These are phyloP conservation scores for Oxygymnocypris stewartii DNA, from an alignment of 2,113 vertebrate genomes.

Conservation along the genomic window DNA sequence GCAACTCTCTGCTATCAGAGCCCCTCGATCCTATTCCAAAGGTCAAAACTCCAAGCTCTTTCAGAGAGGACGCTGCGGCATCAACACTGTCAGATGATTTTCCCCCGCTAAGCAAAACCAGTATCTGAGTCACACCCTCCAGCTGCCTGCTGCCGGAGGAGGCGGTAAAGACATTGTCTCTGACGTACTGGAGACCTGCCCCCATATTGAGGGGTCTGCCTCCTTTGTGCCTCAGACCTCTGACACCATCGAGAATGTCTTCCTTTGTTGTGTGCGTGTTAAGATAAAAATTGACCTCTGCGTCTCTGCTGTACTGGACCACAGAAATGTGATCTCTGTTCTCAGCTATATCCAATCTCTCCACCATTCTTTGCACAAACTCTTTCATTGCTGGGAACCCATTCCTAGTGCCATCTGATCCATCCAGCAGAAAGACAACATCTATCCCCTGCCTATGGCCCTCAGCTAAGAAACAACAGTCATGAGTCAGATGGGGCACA, in stretches of 20 bases:
- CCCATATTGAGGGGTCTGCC: constrained; percentile 74
- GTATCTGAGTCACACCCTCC: constrained; percentile 56
- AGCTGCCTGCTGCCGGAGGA: constrained; percentile 54
- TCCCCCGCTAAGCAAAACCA: constrained; percentile 58
- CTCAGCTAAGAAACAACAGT: neutral
- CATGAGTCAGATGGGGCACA: too few species aligned
- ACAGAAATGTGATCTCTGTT: constrained; percentile 59
- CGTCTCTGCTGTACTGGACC: constrained; percentile 61
- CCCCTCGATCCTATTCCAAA: constrained; percentile 51
- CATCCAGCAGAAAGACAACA: constrained; percentile 59
- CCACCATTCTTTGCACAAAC: constrained; percentile 58
- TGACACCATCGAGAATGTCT: constrained; percentile 43
- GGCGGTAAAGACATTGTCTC: constrained; percentile 53
- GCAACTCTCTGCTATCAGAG: constrained; percentile 63
- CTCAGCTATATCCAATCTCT: constrained; percentile 53
- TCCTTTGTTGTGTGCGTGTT: constrained; percentile 55
- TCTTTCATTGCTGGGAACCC: constrained; percentile 54
- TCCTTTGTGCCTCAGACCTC: constrained; percentile 54
- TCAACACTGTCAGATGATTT: constrained; percentile 54
- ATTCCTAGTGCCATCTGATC: constrained; percentile 55
- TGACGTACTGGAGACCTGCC: constrained; percentile 68
- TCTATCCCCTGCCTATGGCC: constrained; percentile 25
- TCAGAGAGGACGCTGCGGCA: constrained; percentile 50
- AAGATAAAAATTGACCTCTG: constrained; percentile 58
- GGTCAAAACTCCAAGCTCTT: constrained; percentile 55